Evolutionary conservation across 2,113 vertebrate species (phyloP).

Genomic region (Phocoena sinus): DNA sequence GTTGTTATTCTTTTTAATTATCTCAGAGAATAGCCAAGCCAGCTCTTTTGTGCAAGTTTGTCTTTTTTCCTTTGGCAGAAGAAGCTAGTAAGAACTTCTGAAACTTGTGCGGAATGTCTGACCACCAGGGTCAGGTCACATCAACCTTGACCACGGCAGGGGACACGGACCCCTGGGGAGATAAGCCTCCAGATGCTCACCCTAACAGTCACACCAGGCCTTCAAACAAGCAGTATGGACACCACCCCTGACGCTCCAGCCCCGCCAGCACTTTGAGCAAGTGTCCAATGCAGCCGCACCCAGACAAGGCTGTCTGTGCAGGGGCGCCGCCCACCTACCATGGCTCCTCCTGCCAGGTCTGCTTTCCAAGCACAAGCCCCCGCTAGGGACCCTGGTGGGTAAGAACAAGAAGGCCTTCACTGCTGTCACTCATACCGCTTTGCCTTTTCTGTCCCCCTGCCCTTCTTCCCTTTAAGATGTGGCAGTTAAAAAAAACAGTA

Average conservation of each 20-base stretch:
- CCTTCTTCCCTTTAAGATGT: not conserved
- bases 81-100: not conserved
- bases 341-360: fast-evolving
- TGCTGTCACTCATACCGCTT: not conserved
- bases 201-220: not conserved
- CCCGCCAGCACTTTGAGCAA: not conserved
- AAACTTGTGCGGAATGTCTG: not conserved
- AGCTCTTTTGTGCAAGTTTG: not conserved
- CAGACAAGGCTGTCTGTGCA: not conserved
- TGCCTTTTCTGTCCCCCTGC: not conserved
- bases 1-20: not conserved
- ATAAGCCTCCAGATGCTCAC: not conserved
- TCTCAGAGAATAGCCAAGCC: constrained; percentile 14
- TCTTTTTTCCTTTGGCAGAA: not conserved
- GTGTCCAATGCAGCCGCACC: not conserved
- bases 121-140: not conserved
- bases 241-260: fast-evolving
- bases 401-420: not conserved
- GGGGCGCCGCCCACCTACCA: not conserved
- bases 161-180: not conserved
- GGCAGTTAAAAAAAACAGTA: not conserved
- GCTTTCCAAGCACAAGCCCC: not conserved
- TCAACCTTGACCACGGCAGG: not conserved
- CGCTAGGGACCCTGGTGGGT: no score
- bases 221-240: not conserved